Conservation (phyloP, 2,888 invertebrate species). For the Bombyx huttoni region DNA sequence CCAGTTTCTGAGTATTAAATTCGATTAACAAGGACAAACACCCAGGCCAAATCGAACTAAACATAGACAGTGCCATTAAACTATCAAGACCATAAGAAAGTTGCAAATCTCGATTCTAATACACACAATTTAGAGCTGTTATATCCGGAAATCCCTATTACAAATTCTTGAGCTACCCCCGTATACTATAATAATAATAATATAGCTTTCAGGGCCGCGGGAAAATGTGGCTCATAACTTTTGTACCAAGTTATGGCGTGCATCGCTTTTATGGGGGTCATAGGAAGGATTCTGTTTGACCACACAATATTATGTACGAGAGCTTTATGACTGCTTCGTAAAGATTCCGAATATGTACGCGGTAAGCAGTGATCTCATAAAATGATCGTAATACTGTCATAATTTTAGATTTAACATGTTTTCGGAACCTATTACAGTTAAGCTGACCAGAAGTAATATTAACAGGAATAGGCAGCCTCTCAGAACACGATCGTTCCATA, state of each 20-base stretch:
- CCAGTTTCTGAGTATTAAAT: too few relatives aligned
- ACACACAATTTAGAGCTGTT: too few relatives aligned
- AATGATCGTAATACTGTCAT: neutral
- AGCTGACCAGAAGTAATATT: too few relatives aligned
- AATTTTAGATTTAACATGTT: neutral
- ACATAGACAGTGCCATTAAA: too few relatives aligned
- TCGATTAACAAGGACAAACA: too few relatives aligned
- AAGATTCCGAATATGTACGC: neutral
- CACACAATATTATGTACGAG: neutral
- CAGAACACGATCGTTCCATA: too few relatives aligned
- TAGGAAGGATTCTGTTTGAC: neutral
- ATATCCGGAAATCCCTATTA: neutral
- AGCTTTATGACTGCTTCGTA: neutral
- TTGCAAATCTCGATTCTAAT: too few relatives aligned
- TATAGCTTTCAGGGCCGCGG: neutral
- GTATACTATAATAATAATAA: neutral
- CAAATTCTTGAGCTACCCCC: neutral
- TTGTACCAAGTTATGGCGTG: conserved; percentile 4
- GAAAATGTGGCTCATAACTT: conserved; percentile 4
- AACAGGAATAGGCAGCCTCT: too few relatives aligned
- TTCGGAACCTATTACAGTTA: neutral
- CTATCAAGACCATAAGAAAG: too few relatives aligned
- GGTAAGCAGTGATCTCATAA: neutral
- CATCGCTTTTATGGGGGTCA: conserved; percentile 2
- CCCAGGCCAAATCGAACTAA: too few relatives aligned